phyloP scores from a whole-genome alignment of 53 echinoderm and acorn worm species.

The Patiria pectinifera region DNA sequence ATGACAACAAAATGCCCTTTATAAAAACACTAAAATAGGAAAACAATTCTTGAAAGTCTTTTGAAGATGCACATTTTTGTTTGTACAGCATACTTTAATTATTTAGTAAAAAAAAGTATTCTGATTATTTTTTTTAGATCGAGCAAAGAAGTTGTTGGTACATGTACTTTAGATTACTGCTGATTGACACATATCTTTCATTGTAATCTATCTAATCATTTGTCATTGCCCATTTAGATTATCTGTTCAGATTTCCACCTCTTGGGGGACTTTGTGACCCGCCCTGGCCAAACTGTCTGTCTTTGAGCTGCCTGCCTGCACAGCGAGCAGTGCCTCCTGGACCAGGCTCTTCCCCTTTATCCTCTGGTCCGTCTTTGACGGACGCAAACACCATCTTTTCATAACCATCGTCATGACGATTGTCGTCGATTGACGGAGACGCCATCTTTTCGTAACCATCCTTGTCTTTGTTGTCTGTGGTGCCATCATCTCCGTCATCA shows the following conservation, averaged over 20 bases:
- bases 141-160: too few relatives aligned
- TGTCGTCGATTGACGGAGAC: background rate
- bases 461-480: background rate
- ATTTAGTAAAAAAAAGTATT: background rate
- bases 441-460: background rate
- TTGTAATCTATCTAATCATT: too few relatives aligned
- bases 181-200: too few relatives aligned
- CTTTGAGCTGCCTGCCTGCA: slow-evolving; percentile 1
- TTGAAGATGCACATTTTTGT: too few relatives aligned
- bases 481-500: background rate
- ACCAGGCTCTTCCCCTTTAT: slow-evolving; percentile 17
- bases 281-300: background rate
- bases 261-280: background rate
- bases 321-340: slow-evolving; percentile 29
- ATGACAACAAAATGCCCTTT: too few relatives aligned
- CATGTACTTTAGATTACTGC: too few relatives aligned
- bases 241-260: background rate
- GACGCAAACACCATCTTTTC: background rate
- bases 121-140: too few relatives aligned
- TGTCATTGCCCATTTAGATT: too few relatives aligned
- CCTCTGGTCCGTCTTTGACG: background rate
- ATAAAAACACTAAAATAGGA: too few relatives aligned
- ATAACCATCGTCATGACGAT: background rate
- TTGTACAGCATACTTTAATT: background rate
- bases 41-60: too few relatives aligned